Evolutionary conservation across 2,888 invertebrate genomes (phyloP), one percentile per base, ranked within the genome.

Genomic region (Luperina testacea): DNA sequence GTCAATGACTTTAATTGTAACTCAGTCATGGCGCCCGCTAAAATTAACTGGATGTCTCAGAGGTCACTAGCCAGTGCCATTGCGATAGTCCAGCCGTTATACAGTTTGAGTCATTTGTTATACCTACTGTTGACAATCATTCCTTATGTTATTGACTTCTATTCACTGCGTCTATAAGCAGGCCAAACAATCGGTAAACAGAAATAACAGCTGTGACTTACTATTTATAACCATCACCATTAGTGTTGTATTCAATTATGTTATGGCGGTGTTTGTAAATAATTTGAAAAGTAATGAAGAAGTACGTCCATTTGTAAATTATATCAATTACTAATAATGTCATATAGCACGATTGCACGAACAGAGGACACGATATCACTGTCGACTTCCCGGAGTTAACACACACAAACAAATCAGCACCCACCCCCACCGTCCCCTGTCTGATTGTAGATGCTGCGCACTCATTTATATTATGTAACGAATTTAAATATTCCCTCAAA

Each of bases 1-100:
- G 93, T 92, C 93, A 94, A 94, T 92, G 93, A 93, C 93, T 92
- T 90, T 91, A 91, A 91, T 92, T 92, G 86, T 90, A 88, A 89
- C 87, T 86, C 86, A 88, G 85, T 86, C 82, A 87, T 88, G 89
- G 88, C 86, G 90, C 87, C 90, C 83, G 92, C 93, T 94, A 95
- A 94, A 93, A 92, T 94, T 94, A 94, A 92, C 93, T 92, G 88
- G 84, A 89, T 88, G 87, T 88, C 84, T 87, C 88, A 86, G 90
- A 88, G 93, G 93, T 94, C 93, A 91, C 80, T 89, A 85, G 74
- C 85, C 87, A 85, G 86, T 84, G 77, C 81, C 88, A 84, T 88
- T 85, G 81, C 84, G 88, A 88, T 88, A 83, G 80, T 77, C 75
- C 69, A 80, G 74, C 48, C 72, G 59, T 78, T 81, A 72, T 57